Base-by-base conservation (phyloP, 1,140 invertebrate species). In the Camponotus floridanus region DNA sequence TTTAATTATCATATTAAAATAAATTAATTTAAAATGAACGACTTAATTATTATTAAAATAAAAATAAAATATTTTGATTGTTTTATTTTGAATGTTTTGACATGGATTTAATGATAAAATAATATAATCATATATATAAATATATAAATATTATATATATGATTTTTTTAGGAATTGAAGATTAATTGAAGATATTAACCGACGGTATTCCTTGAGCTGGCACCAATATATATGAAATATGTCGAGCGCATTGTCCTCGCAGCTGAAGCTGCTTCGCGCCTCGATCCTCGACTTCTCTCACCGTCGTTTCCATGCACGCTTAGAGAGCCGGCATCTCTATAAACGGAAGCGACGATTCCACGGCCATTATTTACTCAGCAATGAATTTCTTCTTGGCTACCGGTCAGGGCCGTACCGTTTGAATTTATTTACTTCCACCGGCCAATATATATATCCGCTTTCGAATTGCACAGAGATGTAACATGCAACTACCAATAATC, bases 271-370 rank as follows among this genome's bases (percentile, higher is more conserved):
- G 86, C 86, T 76, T 70, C 83, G 48, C 33, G 36, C n/a, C 3
- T 73, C 13, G 74, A 15, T 57, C 42, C 51, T 65, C 39, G 26
- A 59, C 80, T 76, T 76, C 65, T 83, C 74, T 76, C n/a, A 3
- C 21, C 33, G 62, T 36, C 26, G 26, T 76, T 39, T 76, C 74
- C 81, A 79, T 76, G 51, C n/a, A 6, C 36, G 79, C 85, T 79
- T 79, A 87, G 88, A 87, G 59, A 85, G 64, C 86, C 88, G 86
- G 88, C 86, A 90, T 88, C 80, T 88, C 90, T 91, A 87, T 91
- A 91, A 91, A 91, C 90, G 90, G 90, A 91, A 91, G 90, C 89
- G 83, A 84, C 89, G 89, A 91, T 91, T 88, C 89, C 89, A 88
- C 90, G 89, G 85, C 80, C 89, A 91, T 91, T 91, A 91, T 71